These are phyloP conservation scores for Tachycineta bicolor DNA, from an alignment of 2,113 vertebrate genomes.

Conservation along the genomic window DNA sequence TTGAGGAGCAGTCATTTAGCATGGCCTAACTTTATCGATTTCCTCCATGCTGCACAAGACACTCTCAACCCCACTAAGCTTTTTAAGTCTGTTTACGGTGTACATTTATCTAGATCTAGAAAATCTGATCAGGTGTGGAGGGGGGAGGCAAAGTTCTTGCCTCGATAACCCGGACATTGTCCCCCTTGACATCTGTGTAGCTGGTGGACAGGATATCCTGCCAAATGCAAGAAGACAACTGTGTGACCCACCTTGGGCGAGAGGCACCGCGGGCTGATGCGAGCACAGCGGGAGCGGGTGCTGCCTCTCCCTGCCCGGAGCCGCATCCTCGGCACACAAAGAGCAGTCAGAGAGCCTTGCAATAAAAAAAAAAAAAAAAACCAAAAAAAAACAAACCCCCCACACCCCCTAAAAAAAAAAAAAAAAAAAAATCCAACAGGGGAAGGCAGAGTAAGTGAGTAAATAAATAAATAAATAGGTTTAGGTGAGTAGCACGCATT, in stretches of 20 bases:
- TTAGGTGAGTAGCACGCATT: constrained; percentile 64
- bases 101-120: constrained; percentile 22
- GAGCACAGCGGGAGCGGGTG: constrained; percentile 65
- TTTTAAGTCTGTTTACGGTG: constrained; percentile 29
- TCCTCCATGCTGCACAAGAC: background rate
- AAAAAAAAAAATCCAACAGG: background rate
- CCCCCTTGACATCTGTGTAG: constrained; percentile 76
- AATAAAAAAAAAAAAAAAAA: background rate
- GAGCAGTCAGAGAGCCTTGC: background rate
- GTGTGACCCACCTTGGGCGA: constrained; percentile 77
- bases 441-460: background rate
- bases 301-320: constrained; percentile 39
- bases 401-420: background rate
- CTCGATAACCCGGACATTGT: constrained; percentile 77
- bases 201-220: constrained; percentile 79
- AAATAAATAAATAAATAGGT: background rate
- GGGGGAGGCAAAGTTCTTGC: constrained; percentile 68
- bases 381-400: background rate
- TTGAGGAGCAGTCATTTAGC: background rate
- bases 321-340: constrained; percentile 12
- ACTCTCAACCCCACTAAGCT: background rate
- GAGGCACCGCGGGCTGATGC: constrained; percentile 57
- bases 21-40: background rate
- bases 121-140: constrained; percentile 33
- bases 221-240: constrained; percentile 80